Evolutionary conservation across 1,140 invertebrate species (phyloP).

Genomic region (Bombus superbus): DNA sequence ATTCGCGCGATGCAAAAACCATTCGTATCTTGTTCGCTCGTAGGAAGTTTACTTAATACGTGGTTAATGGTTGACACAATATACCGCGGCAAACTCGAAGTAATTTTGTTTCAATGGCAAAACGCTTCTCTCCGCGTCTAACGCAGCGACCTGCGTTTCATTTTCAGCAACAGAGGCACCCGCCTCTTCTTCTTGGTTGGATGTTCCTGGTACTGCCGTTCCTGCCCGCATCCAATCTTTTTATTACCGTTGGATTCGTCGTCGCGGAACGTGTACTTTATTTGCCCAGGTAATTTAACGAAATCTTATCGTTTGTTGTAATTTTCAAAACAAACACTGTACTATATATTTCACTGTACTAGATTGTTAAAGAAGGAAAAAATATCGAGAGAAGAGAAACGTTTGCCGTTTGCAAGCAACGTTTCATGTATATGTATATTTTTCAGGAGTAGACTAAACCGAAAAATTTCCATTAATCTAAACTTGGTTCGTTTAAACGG

Average conservation of each 20-base stretch:
- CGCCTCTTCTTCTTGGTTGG: conserved; percentile 85
- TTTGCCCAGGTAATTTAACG: conserved; percentile 89
- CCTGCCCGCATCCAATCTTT: conserved; percentile 93
- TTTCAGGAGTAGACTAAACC: too few relatives aligned
- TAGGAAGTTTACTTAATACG: conserved; percentile 12
- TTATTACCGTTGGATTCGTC: conserved; percentile 95
- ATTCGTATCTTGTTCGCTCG: neutral
- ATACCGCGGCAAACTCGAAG: neutral
- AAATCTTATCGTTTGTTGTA: too few relatives aligned
- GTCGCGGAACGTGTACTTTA: conserved; percentile 95
- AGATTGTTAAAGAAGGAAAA: too few relatives aligned
- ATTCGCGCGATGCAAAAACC: neutral
- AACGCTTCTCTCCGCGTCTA: conserved; percentile 17
- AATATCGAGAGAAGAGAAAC: too few relatives aligned
- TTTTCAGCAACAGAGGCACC: conserved; percentile 86
- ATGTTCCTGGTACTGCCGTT: conserved; percentile 90
- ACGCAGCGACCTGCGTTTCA: conserved; percentile 50
- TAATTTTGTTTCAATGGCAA: conserved; percentile 9
- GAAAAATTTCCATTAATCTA: too few relatives aligned
- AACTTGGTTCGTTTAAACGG: too few relatives aligned
- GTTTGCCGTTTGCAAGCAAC: too few relatives aligned
- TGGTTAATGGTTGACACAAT: neutral
- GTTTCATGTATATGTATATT: too few relatives aligned
- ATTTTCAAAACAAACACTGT: neutral
- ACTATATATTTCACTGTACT: neutral